These are phyloP conservation scores for Epicampocera succincta DNA, from an alignment of 2,888 invertebrate species.

Conservation along the genomic window DNA sequence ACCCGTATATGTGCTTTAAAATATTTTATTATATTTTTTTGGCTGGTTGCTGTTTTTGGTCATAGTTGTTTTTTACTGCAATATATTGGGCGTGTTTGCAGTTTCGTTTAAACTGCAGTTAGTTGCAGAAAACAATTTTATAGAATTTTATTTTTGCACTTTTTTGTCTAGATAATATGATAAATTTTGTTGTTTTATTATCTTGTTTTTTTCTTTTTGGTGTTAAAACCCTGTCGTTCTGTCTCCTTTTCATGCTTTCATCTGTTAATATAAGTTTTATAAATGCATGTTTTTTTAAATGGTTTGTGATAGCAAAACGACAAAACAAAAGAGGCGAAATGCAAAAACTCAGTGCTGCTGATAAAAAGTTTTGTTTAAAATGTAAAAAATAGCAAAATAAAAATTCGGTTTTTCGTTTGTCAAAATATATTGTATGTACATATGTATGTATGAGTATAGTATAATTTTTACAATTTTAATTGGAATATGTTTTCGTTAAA, in stretches of 20 bases:
- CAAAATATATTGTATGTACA: constrained; percentile 30
- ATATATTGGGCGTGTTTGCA: constrained; percentile 70
- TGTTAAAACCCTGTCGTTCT: constrained; percentile 17
- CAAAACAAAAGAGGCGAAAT: background rate
- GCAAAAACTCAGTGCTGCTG: constrained; percentile 9
- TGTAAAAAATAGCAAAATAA: constrained; percentile 36
- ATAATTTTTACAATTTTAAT: constrained; percentile 37
- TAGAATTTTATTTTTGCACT: constrained; percentile 33
- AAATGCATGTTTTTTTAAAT: constrained; percentile 39
- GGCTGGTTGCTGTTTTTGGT: constrained; percentile 29
- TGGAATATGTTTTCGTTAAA: constrained; percentile 38
- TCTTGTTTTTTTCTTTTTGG: background rate
- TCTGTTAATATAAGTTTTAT: constrained; percentile 42
- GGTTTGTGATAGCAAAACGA: constrained; percentile 5
- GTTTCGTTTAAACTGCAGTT: constrained; percentile 64
- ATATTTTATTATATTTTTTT: constrained; percentile 58
- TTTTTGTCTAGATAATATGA: constrained; percentile 46
- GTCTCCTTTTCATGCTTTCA: constrained; percentile 18
- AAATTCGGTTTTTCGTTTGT: constrained; percentile 31
- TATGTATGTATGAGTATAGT: background rate
- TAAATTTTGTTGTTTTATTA: constrained; percentile 39
- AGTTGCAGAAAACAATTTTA: constrained; percentile 47
- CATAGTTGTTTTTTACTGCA: constrained; percentile 64
- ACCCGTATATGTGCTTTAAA: constrained; percentile 20
- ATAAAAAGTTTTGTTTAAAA: constrained; percentile 34